phyloP scores from a whole-genome alignment of 2,888 invertebrate species.

The Synanthedon andrenaeformis region DNA sequence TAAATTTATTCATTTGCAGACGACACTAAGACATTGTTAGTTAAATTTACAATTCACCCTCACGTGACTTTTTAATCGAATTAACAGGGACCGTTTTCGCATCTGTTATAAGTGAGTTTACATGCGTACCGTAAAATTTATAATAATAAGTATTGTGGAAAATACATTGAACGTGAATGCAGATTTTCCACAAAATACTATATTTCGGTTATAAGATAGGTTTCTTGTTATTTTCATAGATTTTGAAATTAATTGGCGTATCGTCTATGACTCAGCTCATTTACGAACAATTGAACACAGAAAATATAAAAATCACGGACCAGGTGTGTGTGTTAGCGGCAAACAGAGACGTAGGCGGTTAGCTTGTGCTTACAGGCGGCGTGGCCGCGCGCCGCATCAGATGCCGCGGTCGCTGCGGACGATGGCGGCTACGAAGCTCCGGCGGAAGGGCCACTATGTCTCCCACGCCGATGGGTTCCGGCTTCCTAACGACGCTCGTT shows the following conservation, averaged over 20 bases:
- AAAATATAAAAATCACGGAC: constrained; percentile 40
- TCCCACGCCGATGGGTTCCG: constrained; percentile 47
- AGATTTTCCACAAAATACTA: no score
- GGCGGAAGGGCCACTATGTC: constrained; percentile 56
- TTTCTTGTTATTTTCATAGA: no score
- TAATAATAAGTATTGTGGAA: no score
- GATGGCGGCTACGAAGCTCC: constrained; percentile 55
- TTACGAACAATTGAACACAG: not conserved
- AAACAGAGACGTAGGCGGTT: constrained; percentile 52
- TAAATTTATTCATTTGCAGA: not conserved
- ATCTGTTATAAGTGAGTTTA: not conserved
- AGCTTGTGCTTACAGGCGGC: constrained; percentile 69
- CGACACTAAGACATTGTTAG: not conserved
- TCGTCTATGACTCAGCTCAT: no score
- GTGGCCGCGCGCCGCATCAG: constrained; percentile 66
- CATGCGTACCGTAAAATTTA: not conserved
- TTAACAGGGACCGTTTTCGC: not conserved
- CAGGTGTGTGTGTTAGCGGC: constrained; percentile 57
- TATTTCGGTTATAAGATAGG: no score
- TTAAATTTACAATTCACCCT: not conserved
- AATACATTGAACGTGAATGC: no score
- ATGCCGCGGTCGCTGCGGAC: constrained; percentile 52
- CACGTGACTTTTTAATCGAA: not conserved
- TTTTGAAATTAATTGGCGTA: no score
- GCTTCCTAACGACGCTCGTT: constrained; percentile 15